phyloP scores from a whole-genome alignment of 2,797 vertebrate species.

The Gastrophryne carolinensis region DNA sequence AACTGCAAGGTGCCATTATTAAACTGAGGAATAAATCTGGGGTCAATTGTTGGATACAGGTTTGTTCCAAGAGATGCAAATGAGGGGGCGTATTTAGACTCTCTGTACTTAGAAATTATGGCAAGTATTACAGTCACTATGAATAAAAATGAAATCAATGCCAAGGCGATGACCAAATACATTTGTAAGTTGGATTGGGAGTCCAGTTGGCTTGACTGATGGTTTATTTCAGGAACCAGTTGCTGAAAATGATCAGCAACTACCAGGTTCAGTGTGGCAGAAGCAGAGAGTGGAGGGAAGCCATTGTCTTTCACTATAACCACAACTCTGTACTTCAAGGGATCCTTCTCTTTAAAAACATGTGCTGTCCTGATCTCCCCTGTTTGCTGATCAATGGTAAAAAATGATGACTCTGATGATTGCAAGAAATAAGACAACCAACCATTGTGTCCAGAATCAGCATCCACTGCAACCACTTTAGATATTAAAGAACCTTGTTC shows the following conservation, averaged over 20 bases:
- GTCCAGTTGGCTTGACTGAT: constrained; percentile 19
- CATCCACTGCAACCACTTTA: constrained; percentile 75
- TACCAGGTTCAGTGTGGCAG: constrained; percentile 52
- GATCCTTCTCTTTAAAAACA: constrained; percentile 56
- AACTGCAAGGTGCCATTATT: constrained; percentile 16
- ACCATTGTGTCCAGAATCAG: constrained; percentile 61
- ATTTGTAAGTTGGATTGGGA: constrained; percentile 49
- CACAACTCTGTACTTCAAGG: constrained; percentile 38
- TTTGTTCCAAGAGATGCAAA: constrained; percentile 2
- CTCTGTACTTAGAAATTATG: constrained; percentile 16
- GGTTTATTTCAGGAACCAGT: constrained; percentile 53
- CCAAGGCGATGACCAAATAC: constrained; percentile 56
- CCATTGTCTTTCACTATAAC: constrained; percentile 61
- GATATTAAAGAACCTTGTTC: constrained; percentile 74
- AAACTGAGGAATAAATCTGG: constrained; percentile 20
- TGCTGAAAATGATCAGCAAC: constrained; percentile 58
- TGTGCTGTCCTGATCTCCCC: constrained; percentile 57
- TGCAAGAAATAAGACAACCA: constrained; percentile 53
- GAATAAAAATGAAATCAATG: constrained; percentile 68
- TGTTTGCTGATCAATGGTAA: constrained; percentile 53
- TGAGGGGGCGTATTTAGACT: neutral
- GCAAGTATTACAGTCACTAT: constrained; percentile 20
- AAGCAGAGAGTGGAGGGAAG: constrained; percentile 54
- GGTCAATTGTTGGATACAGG: constrained; percentile 27
- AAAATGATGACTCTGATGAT: constrained; percentile 45